Conservation (phyloP, 1,140 invertebrate species). For the Andricus grossulariae region DNA sequence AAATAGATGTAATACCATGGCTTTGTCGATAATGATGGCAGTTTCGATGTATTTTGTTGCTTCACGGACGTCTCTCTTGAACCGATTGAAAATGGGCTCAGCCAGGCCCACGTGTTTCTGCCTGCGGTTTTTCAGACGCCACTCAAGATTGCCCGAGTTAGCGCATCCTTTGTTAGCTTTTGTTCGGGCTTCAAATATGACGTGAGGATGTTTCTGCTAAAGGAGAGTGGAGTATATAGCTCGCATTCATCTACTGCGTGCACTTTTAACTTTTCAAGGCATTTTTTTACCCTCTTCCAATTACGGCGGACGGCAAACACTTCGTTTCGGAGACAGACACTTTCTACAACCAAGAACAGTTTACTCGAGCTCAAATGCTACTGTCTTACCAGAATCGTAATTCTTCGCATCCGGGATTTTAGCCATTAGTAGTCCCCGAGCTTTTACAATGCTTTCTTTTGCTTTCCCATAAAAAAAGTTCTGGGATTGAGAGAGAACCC, state of each 20-base stretch:
- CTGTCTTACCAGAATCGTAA: conserved; percentile 28
- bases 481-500: neutral
- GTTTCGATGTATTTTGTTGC: conserved; percentile 95
- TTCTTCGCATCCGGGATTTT: conserved; percentile 27
- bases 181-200: conserved; percentile 93
- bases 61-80: conserved; percentile 88
- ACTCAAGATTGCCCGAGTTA: conserved; percentile 86
- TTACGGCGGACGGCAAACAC: conserved; percentile 54
- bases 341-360: conserved; percentile 13
- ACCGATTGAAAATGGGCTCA: conserved; percentile 75
- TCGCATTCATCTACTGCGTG: conserved; percentile 35
- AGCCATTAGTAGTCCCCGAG: conserved; percentile 19
- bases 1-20: conserved; percentile 81
- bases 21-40: conserved; percentile 93
- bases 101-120: conserved; percentile 80
- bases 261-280: conserved; percentile 31
- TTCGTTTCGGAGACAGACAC: conserved; percentile 38
- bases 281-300: conserved; percentile 50
- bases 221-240: conserved; percentile 78
- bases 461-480: conserved; percentile 3
- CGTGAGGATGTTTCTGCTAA: conserved; percentile 96
- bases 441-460: conserved; percentile 22
- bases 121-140: conserved; percentile 81
- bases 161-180: conserved; percentile 92
- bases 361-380: conserved; percentile 3